Evolutionary conservation across 2,113 vertebrate genomes (phyloP), one percentile per base, ranked within the genome.

Genomic region (Sakesphorus luctuosus): DNA sequence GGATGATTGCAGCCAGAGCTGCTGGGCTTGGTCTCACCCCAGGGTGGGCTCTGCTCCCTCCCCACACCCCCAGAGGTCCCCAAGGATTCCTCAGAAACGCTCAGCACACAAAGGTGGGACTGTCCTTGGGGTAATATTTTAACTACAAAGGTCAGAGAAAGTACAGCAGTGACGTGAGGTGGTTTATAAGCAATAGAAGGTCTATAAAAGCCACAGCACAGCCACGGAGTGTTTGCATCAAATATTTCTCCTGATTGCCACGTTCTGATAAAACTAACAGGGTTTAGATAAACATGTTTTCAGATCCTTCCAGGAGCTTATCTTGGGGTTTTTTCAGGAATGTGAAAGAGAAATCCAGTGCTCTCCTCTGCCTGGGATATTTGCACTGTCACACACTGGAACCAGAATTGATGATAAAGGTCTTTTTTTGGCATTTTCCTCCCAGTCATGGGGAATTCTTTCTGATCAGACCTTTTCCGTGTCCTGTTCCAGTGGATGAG

Each of bases 81-180:
- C 3, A 25, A 83, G 38, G 56, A 46, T 19, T 4, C 15, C 18
- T 67, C 36, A 66, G 79, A 89, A 92, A 69, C 43, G 21, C 53
- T 14, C 46, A 80, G 44, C 61, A 58, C 53, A 76, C 89, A 87
- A 84, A 92, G 69, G n/a, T 78, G 55, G 26, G n/a, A 58, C 59
- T 87, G 77, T 82, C 47, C 65, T 89, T 35, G 56, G 52, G 89
- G 95, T 91, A 89, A 87, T 17, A 84, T 53, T 91, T 94, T 96
- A 94, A 85, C 93, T 26, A 19, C 1, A 0, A 36, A 24, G 87
- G 84, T 86, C 84, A 88, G 31, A 49, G 28, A 44, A 93, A 21
- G 28, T 40, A 24, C 68, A 38, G 4, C 3, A 0, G 36, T 84
- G 35, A 90, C 0, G 19, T 77, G 59, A 52, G 53, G 63, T 29